Conservation (phyloP, 1,140 invertebrate species). For the Gerris buenoi region DNA sequence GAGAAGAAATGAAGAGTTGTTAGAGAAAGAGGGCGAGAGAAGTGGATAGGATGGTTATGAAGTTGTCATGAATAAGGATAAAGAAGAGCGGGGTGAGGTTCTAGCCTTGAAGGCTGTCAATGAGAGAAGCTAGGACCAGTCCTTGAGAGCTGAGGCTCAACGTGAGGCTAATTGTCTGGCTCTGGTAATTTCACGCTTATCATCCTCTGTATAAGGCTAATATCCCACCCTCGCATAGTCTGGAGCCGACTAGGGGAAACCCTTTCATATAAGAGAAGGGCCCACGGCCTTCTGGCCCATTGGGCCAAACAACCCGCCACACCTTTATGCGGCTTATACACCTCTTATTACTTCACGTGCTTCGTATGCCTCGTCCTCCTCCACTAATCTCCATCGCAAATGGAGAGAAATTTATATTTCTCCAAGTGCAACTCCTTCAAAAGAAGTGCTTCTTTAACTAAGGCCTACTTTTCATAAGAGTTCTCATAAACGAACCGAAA, state of each 20-base stretch:
- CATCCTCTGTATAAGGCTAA: not conserved
- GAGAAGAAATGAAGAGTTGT: not conserved
- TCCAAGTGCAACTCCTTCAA: too few relatives aligned
- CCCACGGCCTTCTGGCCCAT: not conserved
- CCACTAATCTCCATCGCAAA: not conserved
- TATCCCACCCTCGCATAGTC: not conserved
- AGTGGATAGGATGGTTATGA: not conserved
- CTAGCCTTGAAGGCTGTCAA: too few relatives aligned
- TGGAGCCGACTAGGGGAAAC: not conserved
- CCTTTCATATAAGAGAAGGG: not conserved
- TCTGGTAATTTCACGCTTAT: not conserved
- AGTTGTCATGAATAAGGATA: not conserved
- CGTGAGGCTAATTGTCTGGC: not conserved
- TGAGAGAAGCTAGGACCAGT: too few relatives aligned
- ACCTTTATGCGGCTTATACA: not conserved
- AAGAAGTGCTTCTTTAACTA: too few relatives aligned
- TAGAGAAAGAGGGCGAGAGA: not conserved
- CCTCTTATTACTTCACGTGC: not conserved
- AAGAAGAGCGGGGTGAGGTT: too few relatives aligned
- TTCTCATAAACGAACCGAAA: too few relatives aligned
- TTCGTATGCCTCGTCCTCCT: not conserved
- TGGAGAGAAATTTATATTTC: not conserved
- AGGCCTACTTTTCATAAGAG: too few relatives aligned
- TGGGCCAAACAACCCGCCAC: not conserved
- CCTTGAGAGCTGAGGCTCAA: too few relatives aligned